phyloP scores from a whole-genome alignment of 2,797 vertebrate genomes.

The Protonibea diacanthus region DNA sequence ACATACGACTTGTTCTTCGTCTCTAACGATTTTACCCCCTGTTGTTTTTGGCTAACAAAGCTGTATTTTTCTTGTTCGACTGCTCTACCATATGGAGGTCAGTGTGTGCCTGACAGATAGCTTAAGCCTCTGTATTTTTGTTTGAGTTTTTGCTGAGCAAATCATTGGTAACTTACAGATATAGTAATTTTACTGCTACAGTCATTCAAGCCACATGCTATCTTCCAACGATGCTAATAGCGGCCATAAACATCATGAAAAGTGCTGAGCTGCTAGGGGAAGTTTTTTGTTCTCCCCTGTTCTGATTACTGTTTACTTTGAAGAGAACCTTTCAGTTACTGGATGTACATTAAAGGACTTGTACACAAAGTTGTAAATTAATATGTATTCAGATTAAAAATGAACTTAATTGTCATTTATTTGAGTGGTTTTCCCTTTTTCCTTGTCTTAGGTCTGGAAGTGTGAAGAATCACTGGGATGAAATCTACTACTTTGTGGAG shows the following conservation, averaged over 20 bases:
- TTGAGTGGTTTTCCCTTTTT: not conserved
- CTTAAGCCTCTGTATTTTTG: conserved; percentile 5
- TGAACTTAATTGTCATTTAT: not conserved
- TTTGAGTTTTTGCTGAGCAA: conserved; percentile 9
- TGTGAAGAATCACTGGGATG: conserved; percentile 92
- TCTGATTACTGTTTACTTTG: not conserved
- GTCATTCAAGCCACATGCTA: not conserved
- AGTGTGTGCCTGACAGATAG: conserved; percentile 31
- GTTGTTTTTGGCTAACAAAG: conserved; percentile 37
- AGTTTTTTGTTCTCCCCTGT: not conserved
- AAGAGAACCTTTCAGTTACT: not conserved
- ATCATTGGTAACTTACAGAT: not conserved
- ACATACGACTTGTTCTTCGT: conserved; percentile 34
- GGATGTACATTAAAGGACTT: not conserved
- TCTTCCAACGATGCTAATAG: not conserved
- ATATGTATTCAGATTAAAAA: not conserved
- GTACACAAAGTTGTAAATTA: not conserved
- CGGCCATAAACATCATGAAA: not conserved
- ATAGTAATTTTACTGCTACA: not conserved
- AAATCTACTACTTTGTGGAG: conserved; percentile 92
- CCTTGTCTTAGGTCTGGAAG: conserved; percentile 89
- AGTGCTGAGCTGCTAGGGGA: not conserved
- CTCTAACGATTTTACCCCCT: conserved; percentile 42
- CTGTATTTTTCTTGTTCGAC: conserved; percentile 36
- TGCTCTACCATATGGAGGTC: conserved; percentile 39